phyloP scores from a whole-genome alignment of 2,113 vertebrate species.

The Psammodynastes pulverulentus region DNA sequence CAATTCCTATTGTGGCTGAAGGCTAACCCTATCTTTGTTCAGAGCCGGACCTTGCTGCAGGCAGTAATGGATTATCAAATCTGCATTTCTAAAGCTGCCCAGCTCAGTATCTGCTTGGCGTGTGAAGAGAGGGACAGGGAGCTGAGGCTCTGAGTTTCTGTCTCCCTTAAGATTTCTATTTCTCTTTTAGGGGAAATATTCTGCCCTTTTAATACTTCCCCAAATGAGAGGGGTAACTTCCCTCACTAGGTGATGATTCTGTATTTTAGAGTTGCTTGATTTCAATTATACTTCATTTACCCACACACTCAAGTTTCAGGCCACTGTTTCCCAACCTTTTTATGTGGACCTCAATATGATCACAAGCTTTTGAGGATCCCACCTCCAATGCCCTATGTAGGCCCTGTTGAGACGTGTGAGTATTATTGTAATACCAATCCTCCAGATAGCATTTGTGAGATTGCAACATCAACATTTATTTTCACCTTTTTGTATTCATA shows the following conservation, averaged over 20 bases:
- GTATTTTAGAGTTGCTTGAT: not conserved
- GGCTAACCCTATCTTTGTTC: too few species aligned
- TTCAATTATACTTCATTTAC: not conserved
- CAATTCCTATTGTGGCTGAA: too few species aligned
- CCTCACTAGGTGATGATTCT: not conserved
- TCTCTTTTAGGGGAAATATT: too few species aligned
- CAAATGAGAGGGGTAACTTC: too few species aligned
- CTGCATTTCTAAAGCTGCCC: too few species aligned
- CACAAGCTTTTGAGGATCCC: not conserved
- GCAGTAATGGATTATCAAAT: too few species aligned
- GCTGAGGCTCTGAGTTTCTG: too few species aligned
- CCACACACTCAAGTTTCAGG: not conserved
- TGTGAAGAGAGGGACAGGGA: too few species aligned
- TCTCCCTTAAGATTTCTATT: too few species aligned
- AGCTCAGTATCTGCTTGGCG: too few species aligned
- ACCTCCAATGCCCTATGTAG: not conserved
- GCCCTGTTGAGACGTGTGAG: not conserved
- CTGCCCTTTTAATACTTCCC: too few species aligned
- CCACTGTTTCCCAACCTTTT: not conserved
- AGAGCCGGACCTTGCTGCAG: too few species aligned
- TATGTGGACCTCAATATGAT: not conserved
- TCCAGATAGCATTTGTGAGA: not conserved
- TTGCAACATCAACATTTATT: not conserved
- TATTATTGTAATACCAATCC: not conserved
- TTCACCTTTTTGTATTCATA: not conserved